These are phyloP conservation scores for Hippocampus zosterae DNA, from an alignment of 2,113 vertebrate genomes.

Conservation along the genomic window DNA sequence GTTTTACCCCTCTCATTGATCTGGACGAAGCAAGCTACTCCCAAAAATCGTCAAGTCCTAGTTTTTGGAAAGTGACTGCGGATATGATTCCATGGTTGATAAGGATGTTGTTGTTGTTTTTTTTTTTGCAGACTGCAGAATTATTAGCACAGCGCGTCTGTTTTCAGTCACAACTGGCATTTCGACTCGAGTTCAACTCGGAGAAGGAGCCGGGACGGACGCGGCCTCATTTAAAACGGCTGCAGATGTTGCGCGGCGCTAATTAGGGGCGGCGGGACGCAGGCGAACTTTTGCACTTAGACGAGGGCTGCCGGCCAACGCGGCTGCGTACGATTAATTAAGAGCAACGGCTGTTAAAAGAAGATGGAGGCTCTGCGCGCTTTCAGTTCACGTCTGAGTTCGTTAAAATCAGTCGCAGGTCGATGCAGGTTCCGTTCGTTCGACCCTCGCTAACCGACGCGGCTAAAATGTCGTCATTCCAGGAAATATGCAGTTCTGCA, in stretches of 20 bases:
- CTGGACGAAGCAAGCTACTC: constrained; percentile 25
- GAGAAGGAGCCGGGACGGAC: neutral
- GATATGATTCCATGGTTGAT: neutral
- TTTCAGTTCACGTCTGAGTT: neutral
- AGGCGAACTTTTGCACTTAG: constrained; percentile 46
- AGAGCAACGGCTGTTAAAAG: constrained; percentile 43
- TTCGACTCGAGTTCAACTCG: neutral
- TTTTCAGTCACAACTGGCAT: neutral
- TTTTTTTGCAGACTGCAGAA: neutral
- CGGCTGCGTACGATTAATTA: constrained; percentile 57
- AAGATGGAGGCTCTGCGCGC: constrained; percentile 22
- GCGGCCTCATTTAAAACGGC: constrained; percentile 54
- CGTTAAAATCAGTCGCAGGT: no score
- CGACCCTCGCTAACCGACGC: neutral
- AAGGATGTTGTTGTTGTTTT: neutral
- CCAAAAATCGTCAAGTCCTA: constrained; percentile 12
- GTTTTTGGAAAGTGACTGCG: neutral
- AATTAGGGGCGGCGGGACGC: constrained; percentile 55
- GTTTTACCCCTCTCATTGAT: constrained; percentile 33
- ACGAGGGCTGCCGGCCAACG: constrained; percentile 52
- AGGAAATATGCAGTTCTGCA: neutral
- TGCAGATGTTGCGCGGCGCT: constrained; percentile 67
- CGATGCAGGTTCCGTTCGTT: neutral
- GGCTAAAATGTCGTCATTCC: neutral
- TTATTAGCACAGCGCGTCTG: neutral